Conservation (phyloP, 2,888 invertebrate species). For the Nephrotoma appendiculata region DNA sequence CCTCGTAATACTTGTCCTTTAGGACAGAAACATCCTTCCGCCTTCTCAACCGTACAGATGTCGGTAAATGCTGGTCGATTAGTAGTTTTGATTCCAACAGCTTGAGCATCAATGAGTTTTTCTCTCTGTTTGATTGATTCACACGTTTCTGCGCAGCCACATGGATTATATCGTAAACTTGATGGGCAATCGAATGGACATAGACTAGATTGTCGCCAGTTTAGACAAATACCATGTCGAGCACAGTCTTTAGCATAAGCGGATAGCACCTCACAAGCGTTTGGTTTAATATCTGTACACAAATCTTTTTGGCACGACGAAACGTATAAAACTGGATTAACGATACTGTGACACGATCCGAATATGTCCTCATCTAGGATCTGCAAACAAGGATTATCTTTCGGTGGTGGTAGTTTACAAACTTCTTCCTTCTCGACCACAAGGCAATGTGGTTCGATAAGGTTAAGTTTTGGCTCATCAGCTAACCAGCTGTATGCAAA, state of each 20-base stretch:
- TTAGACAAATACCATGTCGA: conserved; percentile 54
- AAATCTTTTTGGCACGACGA: conserved; percentile 54
- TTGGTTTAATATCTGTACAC: conserved; percentile 34
- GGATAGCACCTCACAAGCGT: conserved; percentile 48
- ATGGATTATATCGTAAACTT: conserved; percentile 25
- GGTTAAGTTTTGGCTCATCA: conserved; percentile 31
- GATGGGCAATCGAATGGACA: conserved; percentile 48
- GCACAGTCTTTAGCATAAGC: conserved; percentile 62
- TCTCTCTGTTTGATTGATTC: conserved; percentile 21
- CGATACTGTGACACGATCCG: conserved; percentile 52
- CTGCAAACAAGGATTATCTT: conserved; percentile 50
- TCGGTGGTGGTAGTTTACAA: conserved; percentile 40
- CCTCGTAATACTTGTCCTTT: conserved; percentile 53
- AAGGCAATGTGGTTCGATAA: conserved; percentile 34
- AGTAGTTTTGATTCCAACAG: conserved; percentile 13
- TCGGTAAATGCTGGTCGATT: conserved; percentile 21
- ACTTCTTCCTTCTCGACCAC: conserved; percentile 33
- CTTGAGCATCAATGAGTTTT: neutral
- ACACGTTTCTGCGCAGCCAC: conserved; percentile 30
- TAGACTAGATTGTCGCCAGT: conserved; percentile 47
- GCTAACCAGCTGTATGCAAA: conserved; percentile 44
- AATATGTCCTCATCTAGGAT: conserved; percentile 41
- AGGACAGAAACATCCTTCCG: conserved; percentile 80
- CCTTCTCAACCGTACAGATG: conserved; percentile 33
- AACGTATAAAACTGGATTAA: conserved; percentile 53